Evolutionary conservation across 2,113 vertebrate genomes (phyloP), one percentile per base, ranked within the genome.

Genomic region (Limanda limanda): DNA sequence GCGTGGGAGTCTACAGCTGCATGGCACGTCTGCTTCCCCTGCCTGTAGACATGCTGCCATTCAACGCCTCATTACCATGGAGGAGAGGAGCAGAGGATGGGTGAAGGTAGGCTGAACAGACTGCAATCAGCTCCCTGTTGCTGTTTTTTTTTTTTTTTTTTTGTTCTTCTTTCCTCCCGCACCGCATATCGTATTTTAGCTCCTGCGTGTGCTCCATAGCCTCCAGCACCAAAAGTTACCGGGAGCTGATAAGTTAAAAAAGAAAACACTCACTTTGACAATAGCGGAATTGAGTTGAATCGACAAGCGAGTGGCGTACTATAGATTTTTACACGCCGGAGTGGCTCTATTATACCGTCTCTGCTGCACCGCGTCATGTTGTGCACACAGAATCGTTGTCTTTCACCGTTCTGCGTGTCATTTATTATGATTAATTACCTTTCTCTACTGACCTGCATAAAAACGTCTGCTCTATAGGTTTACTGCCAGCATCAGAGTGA

Each of bases 41-140:
- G 87, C 80, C 85, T 91, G 85, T 74, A 89, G 88, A 90, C 88
- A 89, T 85, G 83, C 89, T 90, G 89, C 89, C 89, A 91, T 89
- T 90, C 91, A 90, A 68, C 59, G 88, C 83, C 91, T 91, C 91
- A 92, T 91, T 91, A 91, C 88, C 91, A 84, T 79, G 68, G 54
- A 56, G 83, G 81, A 89, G 88, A 85, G 83, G 73, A 88, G 76
- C 78, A 47, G 72, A 71, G 63, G 76, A 82, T 88, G 74, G 89
- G 79, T 78, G 82, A 71, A 83, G 84, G 88, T 87, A 83, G 85
- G 74, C 84, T 83, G 84, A 79, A 79, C 78, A 88, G 62, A 82
- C 86, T 74, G 83, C 83, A 88, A 82, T 90, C 87, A 84, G 80
- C 82, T 90, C 82, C 78, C 76, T 77, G 80, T 84, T 72, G 82